phyloP scores from a whole-genome alignment of 2,888 invertebrate genomes.

The Carpatolechia fugitivella region DNA sequence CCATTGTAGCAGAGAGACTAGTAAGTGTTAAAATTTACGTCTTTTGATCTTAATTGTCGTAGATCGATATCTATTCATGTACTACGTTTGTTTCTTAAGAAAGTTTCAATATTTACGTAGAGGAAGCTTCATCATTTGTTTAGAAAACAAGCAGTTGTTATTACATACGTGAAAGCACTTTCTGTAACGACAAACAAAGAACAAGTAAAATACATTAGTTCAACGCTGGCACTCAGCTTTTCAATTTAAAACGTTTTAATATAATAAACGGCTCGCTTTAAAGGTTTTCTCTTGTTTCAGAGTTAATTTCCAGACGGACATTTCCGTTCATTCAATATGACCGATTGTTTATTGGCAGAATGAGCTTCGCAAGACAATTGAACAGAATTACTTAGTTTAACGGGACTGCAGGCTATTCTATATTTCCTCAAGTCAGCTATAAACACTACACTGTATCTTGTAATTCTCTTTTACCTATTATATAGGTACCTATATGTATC shows the following conservation, averaged over 20 bases:
- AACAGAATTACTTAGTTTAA: constrained; percentile 66
- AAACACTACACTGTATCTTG: background rate
- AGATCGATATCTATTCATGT: too few relatives aligned
- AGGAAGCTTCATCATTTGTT: background rate
- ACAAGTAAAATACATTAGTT: constrained; percentile 67
- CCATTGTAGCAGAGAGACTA: too few relatives aligned
- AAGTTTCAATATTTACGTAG: background rate
- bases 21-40: too few relatives aligned
- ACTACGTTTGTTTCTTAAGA: too few relatives aligned
- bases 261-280: constrained; percentile 69
- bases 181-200: constrained; percentile 28
- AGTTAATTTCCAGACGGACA: constrained; percentile 75
- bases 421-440: background rate
- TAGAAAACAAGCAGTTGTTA: background rate
- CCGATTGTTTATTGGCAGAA: constrained; percentile 74
- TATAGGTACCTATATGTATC: too few relatives aligned
- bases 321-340: constrained; percentile 79
- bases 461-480: background rate
- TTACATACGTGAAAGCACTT: constrained; percentile 33
- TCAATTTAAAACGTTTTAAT: constrained; percentile 62
- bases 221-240: constrained; percentile 42
- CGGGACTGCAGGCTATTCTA: constrained; percentile 42
- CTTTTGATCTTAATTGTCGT: too few relatives aligned
- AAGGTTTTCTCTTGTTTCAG: constrained; percentile 76
- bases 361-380: constrained; percentile 71